Evolutionary conservation across 2,888 invertebrate genomes (phyloP), one percentile per base, ranked within the genome.

Genomic region (Phytoseiulus persimilis): DNA sequence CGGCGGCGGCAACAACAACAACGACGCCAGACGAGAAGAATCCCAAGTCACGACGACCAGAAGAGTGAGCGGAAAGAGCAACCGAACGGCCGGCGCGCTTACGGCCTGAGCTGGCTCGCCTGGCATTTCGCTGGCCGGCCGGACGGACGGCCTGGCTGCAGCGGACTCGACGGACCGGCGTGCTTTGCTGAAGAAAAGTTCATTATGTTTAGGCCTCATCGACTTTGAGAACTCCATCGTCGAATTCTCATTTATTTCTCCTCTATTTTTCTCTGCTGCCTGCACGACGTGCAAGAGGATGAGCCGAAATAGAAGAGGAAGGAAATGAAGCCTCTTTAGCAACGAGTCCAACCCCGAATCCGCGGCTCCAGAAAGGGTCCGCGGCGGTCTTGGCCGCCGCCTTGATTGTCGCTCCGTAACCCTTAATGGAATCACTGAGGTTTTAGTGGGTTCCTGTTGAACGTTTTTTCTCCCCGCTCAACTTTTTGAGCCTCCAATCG

Each of bases 151-250:
- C 46, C 46, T 46, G 46, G 14, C 46, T 46, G 46, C 9, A 46
- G 46, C 46, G 46, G 46, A 46, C 46, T 46, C 14, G 18, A 65
- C 65, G 65, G 65, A 23, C 9, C 65, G 65, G 65, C 65, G 65
- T 65, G 65, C 65, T 65, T 28, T 65, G 65, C 65, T 9, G 65
- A 65, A 65, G 65, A 65, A 65, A 65, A 65, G 65, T 65, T 65
- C 65, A 65, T 65, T 65, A 65, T 65, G 65, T 65, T 65, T 65
- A 65, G 65, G 65, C 65, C 65, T 65, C 65, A 65, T 65, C 65
- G 65, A 65, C 65, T 65, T 65, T 65, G 65, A 65, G 65, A 65
- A 65, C 65, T 65, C 65, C 65, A 65, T 65, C 65, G 65, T 65
- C 65, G 9, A 18, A 65, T 65, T 65, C 65, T 65, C 65, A 65